These are phyloP conservation scores for Caenorhabditis doughertyi DNA, from an alignment of 2,888 invertebrate genomes.

Conservation along the genomic window DNA sequence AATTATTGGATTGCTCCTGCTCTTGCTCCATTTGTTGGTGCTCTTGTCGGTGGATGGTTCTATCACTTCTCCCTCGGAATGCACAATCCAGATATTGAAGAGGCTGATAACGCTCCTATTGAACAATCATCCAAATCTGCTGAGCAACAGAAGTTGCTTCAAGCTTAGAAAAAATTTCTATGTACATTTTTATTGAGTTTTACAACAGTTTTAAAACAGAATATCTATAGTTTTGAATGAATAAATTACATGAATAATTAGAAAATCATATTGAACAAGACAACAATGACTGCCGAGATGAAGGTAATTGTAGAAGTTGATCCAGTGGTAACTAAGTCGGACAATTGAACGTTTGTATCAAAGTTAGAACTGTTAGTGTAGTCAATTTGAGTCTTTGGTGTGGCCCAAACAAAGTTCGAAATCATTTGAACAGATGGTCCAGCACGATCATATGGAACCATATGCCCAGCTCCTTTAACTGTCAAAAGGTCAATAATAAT, in stretches of 20 bases:
- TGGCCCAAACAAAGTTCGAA: constrained; percentile 61
- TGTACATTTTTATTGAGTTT: constrained; percentile 55
- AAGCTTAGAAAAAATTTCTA: constrained; percentile 39
- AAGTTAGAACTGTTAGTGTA: constrained; percentile 56
- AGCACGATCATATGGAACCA: constrained; percentile 70
- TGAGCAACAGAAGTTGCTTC: constrained; percentile 57
- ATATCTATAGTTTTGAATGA: constrained; percentile 27
- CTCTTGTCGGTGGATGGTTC: constrained; percentile 72
- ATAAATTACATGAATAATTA: constrained; percentile 33
- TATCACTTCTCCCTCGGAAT: constrained; percentile 70
- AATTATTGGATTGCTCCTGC: constrained; percentile 72
- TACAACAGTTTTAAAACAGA: constrained; percentile 17
- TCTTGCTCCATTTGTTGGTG: constrained; percentile 71
- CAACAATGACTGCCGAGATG: constrained; percentile 9
- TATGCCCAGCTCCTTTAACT: constrained; percentile 76
- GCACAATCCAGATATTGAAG: constrained; percentile 66
- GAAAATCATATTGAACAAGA: constrained; percentile 29
- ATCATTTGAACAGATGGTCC: constrained; percentile 69
- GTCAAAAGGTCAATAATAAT: constrained; percentile 76
- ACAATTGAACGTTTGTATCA: constrained; percentile 57
- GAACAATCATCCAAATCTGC: constrained; percentile 38
- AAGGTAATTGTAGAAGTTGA: constrained; percentile 8
- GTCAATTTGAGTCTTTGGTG: constrained; percentile 24
- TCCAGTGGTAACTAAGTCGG: constrained; percentile 31
- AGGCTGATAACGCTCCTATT: constrained; percentile 9